A percentile compares a stretch with the other conserved stretches of the same genome.
Conservation (phyloP, 1,140 invertebrate genomes). For the Phocides pigmalion region DNA sequence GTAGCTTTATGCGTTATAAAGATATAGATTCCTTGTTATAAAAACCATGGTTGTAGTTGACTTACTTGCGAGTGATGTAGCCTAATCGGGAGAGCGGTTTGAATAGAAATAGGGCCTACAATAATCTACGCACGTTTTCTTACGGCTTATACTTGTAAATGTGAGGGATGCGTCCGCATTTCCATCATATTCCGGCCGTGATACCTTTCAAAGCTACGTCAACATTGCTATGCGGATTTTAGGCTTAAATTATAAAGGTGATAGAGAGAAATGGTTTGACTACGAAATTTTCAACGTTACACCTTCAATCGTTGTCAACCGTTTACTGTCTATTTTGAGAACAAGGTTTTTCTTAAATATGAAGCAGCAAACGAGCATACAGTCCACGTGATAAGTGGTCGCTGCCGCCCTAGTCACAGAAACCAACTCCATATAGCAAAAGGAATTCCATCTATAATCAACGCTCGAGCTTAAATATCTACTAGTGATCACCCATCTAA, state of each 20-base stretch:
- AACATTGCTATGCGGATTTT: constrained; percentile 2
- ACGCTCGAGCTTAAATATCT: too few species aligned
- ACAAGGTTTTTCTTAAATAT: too few species aligned
- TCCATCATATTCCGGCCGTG: not conserved
- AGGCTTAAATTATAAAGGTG: not conserved
- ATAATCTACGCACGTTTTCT: constrained; percentile 9
- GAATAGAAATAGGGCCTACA: constrained; percentile 3
- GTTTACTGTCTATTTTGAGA: too few species aligned
- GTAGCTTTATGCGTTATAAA: too few species aligned
- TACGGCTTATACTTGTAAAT: constrained; percentile 13
- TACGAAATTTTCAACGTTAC: not conserved
- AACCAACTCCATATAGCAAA: too few species aligned
- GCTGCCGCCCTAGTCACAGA: too few species aligned
- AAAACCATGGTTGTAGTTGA: not conserved
- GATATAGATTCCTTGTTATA: not conserved
- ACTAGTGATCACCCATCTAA: too few species aligned
- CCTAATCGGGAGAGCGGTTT: not conserved
- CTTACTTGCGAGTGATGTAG: not conserved
- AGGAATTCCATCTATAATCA: too few species aligned
- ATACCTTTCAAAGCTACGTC: constrained; percentile 3
- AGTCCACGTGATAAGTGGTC: too few species aligned
- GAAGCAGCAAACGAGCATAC: too few species aligned
- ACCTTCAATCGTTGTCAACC: too few species aligned
- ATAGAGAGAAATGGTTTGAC: not conserved
- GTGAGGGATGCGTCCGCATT: constrained; percentile 1